Evolutionary conservation across 2,888 invertebrate species (phyloP).

Genomic region (Torymus texanus): DNA sequence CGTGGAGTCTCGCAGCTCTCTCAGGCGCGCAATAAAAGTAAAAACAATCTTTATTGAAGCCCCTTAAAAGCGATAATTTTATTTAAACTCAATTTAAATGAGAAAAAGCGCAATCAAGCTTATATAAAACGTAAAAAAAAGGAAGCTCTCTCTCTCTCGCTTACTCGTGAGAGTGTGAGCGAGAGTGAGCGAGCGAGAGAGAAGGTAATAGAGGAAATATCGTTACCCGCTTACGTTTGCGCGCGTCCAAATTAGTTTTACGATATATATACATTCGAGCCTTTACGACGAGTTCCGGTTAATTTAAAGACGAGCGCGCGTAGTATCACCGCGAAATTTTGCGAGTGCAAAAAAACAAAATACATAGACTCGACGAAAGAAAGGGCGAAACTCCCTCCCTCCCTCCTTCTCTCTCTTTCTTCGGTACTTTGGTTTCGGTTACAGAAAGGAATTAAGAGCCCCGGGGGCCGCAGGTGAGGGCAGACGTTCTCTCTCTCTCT

Average conservation of each 20-base stretch:
- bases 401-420: too few relatives aligned
- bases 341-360: conserved; percentile 49
- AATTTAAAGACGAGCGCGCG: conserved; percentile 52
- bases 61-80: conserved; percentile 49
- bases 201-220: conserved; percentile 50
- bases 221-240: conserved; percentile 30
- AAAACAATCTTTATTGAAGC: conserved; percentile 36
- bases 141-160: neutral
- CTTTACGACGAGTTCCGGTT: conserved; percentile 56
- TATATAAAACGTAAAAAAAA: conserved; percentile 43
- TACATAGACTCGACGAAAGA: conserved; percentile 29
- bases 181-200: conserved; percentile 2
- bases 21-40: conserved; percentile 25
- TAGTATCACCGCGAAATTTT: conserved; percentile 37
- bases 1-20: neutral
- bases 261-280: conserved; percentile 32
- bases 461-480: conserved; percentile 39
- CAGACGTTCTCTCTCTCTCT: neutral
- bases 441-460: conserved; percentile 52
- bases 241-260: conserved; percentile 50
- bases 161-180: neutral
- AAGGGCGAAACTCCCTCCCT: neutral
- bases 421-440: conserved; percentile 50
- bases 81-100: conserved; percentile 50
- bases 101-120: conserved; percentile 48